Evolutionary conservation across 2,113 vertebrate species (phyloP).

Genomic region (Chaetodon trifascialis): DNA sequence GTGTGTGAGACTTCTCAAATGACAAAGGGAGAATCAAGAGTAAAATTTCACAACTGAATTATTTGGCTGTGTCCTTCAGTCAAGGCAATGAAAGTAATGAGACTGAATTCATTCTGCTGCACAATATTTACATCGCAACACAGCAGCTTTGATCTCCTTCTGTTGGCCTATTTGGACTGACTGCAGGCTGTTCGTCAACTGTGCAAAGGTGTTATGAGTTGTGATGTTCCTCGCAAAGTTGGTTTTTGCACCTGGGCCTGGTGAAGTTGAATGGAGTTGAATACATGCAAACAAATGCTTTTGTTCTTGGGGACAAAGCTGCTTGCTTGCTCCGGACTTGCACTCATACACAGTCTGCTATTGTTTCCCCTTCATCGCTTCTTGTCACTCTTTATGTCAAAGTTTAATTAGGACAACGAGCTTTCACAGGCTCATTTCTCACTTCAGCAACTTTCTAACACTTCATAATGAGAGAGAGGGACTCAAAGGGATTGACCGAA

Average conservation of each 20-base stretch:
- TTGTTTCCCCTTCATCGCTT: slow-evolving; percentile 92
- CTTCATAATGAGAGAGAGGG: slow-evolving; percentile 88
- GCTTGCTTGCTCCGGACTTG: slow-evolving; percentile 79
- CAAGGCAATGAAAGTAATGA: slow-evolving; percentile 70
- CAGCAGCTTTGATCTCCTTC: slow-evolving; percentile 80
- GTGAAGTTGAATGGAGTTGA: slow-evolving; percentile 90
- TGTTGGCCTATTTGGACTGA: slow-evolving; percentile 66
- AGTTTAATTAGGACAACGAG: slow-evolving; percentile 96
- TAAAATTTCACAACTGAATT: slow-evolving; percentile 32
- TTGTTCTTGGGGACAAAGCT: slow-evolving; percentile 92
- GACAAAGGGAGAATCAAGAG: not conserved
- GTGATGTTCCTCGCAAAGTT: slow-evolving; percentile 78
- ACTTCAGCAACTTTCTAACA: slow-evolving; percentile 95
- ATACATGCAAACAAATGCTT: slow-evolving; percentile 92
- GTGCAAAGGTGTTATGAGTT: slow-evolving; percentile 76
- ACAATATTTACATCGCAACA: slow-evolving; percentile 76
- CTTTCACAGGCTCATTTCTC: slow-evolving; percentile 92
- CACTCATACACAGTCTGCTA: slow-evolving; percentile 87
- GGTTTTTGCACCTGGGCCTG: slow-evolving; percentile 92
- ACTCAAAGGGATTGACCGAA: slow-evolving; percentile 33
- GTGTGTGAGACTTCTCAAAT: not conserved
- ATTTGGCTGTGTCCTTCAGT: slow-evolving; percentile 49
- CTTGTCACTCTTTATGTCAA: slow-evolving; percentile 94
- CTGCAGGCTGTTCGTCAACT: slow-evolving; percentile 64
- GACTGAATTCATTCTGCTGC: slow-evolving; percentile 68